Conservation (phyloP, 1,140 invertebrate species). For the Manduca sexta region DNA sequence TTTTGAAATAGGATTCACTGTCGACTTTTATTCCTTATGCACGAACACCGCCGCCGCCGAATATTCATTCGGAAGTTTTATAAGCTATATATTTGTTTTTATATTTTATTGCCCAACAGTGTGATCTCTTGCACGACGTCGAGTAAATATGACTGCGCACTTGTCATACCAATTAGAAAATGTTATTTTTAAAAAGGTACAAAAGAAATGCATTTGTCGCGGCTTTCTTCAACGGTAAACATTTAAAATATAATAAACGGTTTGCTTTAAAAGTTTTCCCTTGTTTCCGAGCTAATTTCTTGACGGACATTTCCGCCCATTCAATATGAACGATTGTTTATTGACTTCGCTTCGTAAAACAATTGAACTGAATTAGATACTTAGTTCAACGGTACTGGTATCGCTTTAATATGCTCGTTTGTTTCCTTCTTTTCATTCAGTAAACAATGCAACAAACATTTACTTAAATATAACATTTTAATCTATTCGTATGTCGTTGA, state of each 20-base stretch:
- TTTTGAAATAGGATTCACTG: constrained; percentile 64
- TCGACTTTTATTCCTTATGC: constrained; percentile 52
- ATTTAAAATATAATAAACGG: constrained; percentile 64
- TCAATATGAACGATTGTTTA: constrained; percentile 70
- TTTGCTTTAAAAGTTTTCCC: constrained; percentile 62
- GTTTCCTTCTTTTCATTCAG: not conserved
- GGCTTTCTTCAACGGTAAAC: constrained; percentile 49
- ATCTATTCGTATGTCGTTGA: no score
- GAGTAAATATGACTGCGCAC: no score
- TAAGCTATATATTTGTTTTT: no score
- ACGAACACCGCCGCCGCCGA: not conserved
- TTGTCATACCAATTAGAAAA: constrained; percentile 4
- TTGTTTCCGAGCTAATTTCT: constrained; percentile 66
- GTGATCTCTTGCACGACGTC: no score
- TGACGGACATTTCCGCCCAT: constrained; percentile 70
- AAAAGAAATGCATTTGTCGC: constrained; percentile 54
- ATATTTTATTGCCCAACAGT: no score
- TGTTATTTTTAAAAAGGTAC: constrained; percentile 17
- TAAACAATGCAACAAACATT: no score
- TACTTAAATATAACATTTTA: no score
- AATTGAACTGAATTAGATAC: constrained; percentile 61
- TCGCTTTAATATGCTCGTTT: not conserved
- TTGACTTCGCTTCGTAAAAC: constrained; percentile 53
- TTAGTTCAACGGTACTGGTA: constrained; percentile 50
- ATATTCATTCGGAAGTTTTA: not conserved